These are phyloP conservation scores for Odontocerum albicorne DNA, from an alignment of 2,888 invertebrate species.

Conservation along the genomic window DNA sequence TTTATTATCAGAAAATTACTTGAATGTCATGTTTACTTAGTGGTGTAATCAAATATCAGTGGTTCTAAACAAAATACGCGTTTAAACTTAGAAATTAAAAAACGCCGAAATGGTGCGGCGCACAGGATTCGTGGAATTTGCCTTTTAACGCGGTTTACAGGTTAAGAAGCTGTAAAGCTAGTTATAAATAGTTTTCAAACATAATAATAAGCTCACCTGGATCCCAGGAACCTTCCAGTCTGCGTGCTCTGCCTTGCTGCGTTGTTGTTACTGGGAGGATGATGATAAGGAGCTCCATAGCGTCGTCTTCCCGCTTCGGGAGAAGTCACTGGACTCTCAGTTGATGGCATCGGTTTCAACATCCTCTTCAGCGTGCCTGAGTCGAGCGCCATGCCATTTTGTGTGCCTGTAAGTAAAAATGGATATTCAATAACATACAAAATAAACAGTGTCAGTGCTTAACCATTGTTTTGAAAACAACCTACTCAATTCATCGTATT, in stretches of 20 bases:
- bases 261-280: constrained; percentile 61
- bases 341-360: constrained; percentile 91
- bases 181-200: neutral
- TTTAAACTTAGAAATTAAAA: too few species aligned
- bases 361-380: constrained; percentile 89
- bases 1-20: too few species aligned
- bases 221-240: constrained; percentile 65
- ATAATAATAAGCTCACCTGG: too few species aligned
- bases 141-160: too few species aligned
- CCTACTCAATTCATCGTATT: neutral
- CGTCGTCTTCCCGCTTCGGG: constrained; percentile 86
- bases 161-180: too few species aligned
- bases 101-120: neutral
- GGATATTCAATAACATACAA: too few species aligned
- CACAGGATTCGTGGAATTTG: neutral
- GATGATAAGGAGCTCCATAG: constrained; percentile 66
- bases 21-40: too few species aligned
- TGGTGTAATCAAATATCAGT: too few species aligned
- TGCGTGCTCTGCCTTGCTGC: constrained; percentile 61
- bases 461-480: neutral
- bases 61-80: too few species aligned
- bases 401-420: constrained; percentile 32
- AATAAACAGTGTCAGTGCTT: neutral
- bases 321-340: constrained; percentile 86
- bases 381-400: constrained; percentile 60